Percentiles rank a stretch among this genome's conserved stretches.
Conservation (phyloP, 2,888 invertebrate genomes). For the Cryptocephalus moraei region DNA sequence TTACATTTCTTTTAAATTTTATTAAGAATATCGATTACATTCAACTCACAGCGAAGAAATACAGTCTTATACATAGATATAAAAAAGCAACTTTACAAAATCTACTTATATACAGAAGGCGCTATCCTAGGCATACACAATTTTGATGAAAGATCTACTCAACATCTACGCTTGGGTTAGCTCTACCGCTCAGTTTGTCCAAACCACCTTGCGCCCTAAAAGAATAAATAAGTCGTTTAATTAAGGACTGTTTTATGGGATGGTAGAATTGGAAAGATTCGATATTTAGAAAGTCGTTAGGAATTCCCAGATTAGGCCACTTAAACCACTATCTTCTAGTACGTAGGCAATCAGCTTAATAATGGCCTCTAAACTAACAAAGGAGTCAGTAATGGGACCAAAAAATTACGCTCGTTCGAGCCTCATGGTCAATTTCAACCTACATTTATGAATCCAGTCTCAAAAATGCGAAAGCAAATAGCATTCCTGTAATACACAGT, state of each 20-base stretch:
- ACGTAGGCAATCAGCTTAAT: no score
- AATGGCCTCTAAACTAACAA: no score
- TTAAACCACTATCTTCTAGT: no score
- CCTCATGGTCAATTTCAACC: no score
- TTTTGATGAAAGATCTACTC: not conserved
- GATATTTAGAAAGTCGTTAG: not conserved
- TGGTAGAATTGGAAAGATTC: not conserved
- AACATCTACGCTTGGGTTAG: conserved; percentile 22
- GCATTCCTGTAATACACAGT: no score
- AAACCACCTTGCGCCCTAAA: conserved; percentile 33
- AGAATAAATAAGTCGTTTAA: conserved; percentile 8
- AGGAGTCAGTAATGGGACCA: no score
- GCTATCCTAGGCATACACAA: not conserved
- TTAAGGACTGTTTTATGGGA: not conserved
- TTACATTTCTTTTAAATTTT: no score
- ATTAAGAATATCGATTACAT: no score
- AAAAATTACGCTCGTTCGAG: no score
- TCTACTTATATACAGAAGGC: not conserved
- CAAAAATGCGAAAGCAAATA: no score
- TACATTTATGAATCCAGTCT: no score
- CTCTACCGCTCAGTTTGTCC: conserved; percentile 32
- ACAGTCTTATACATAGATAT: not conserved
- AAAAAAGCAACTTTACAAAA: not conserved
- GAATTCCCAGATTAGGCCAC: no score
- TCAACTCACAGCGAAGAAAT: not conserved